phyloP scores from a whole-genome alignment of 2,113 vertebrate species.

The Phalacrocorax brasilianus region DNA sequence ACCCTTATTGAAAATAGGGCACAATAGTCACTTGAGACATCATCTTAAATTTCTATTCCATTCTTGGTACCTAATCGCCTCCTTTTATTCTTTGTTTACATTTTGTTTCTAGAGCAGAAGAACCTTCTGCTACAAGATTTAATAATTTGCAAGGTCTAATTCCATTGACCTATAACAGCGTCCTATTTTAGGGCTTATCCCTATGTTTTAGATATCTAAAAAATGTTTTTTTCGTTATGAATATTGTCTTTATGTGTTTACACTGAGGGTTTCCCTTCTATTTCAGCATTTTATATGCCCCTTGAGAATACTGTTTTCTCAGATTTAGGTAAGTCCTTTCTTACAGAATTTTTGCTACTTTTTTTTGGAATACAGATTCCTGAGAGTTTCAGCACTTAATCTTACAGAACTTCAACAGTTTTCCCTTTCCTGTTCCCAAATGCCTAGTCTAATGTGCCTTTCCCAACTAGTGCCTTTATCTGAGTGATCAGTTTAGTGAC shows the following conservation, averaged over 20 bases:
- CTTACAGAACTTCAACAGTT: background rate
- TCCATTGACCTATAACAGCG: background rate
- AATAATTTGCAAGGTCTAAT: background rate
- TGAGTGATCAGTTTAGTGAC: background rate
- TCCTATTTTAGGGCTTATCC: background rate
- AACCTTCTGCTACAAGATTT: background rate
- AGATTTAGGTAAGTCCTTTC: background rate
- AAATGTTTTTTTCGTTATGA: background rate
- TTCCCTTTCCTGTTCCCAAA: background rate
- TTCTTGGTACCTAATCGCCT: background rate
- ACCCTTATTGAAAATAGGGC: background rate
- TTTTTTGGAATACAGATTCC: background rate
- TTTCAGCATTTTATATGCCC: background rate
- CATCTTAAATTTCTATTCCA: background rate
- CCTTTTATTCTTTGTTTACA: background rate
- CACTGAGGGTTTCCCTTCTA: background rate
- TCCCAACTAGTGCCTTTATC: background rate
- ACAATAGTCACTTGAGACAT: background rate
- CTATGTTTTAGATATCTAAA: background rate
- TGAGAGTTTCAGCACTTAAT: background rate
- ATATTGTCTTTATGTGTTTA: background rate
- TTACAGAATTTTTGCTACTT: fast-evolving
- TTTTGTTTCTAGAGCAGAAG: background rate
- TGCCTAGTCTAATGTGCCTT: background rate
- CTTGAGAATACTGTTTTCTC: background rate